phyloP scores from a whole-genome alignment of 2,888 invertebrate genomes.

The Resseliella maxima region DNA sequence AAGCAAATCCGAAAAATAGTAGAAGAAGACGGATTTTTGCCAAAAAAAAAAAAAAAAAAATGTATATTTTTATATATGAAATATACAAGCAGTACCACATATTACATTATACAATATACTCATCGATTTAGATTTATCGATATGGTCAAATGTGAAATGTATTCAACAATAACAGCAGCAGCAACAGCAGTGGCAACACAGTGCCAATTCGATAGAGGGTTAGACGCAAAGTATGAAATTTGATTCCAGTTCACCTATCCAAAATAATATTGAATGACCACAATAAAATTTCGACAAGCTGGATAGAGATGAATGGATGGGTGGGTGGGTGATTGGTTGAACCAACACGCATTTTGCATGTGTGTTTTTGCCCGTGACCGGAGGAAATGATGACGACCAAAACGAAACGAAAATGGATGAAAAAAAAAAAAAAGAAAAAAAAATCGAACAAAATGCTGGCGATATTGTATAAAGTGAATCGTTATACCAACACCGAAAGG shows the following conservation, averaged over 20 bases:
- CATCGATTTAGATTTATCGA: conserved; percentile 55
- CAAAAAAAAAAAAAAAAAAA: no score
- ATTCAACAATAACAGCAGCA: conserved; percentile 26
- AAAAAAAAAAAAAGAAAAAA: neutral
- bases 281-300: conserved; percentile 55
- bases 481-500: conserved; percentile 28
- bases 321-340: no score
- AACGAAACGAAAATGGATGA: neutral
- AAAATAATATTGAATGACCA: conserved; percentile 57
- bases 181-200: neutral
- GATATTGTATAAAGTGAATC: conserved; percentile 47
- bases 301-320: no score
- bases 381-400: no score
- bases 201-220: neutral
- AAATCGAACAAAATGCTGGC: conserved; percentile 36
- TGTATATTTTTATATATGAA: neutral
- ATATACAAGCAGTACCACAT: neutral
- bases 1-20: neutral
- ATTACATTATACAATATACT: conserved; percentile 40
- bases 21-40: neutral
- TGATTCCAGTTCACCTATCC: conserved; percentile 57
- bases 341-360: neutral
- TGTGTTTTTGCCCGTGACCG: neutral
- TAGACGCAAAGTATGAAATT: conserved; percentile 54
- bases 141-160: conserved; percentile 52